A percentile compares a stretch with the other conserved stretches of the same genome.
Evolutionary conservation across 2,797 vertebrate species (phyloP).

Genomic region (Pangasius larnaudii): DNA sequence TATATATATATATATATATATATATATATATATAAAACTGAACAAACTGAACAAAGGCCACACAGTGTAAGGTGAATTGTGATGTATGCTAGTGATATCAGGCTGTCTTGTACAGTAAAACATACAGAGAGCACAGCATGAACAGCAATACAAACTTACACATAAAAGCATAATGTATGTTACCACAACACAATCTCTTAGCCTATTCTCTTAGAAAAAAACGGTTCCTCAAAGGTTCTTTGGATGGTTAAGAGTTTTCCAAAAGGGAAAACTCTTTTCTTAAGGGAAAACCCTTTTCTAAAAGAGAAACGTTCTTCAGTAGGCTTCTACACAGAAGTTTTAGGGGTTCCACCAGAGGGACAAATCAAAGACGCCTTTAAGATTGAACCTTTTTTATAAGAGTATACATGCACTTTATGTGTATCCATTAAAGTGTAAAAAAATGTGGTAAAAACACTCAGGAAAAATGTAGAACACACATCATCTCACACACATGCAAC

Average conservation of each 20-base stretch:
- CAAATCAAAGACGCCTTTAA: neutral
- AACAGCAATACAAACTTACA: neutral
- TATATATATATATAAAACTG: no score
- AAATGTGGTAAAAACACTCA: neutral
- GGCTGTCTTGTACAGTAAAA: neutral
- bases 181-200: neutral
- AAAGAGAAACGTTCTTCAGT: neutral
- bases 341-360: neutral
- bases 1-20: no score
- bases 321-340: neutral
- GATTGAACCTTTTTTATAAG: conserved; percentile 16
- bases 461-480: conserved; percentile 19
- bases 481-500: conserved; percentile 60
- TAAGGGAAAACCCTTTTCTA: neutral
- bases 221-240: neutral
- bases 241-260: neutral
- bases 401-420: conserved; percentile 32
- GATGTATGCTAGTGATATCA: neutral
- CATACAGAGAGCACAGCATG: neutral
- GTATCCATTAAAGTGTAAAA: conserved; percentile 26
- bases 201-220: neutral
- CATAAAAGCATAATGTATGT: neutral
- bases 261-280: neutral
- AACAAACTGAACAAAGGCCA: neutral
- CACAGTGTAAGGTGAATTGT: neutral